Base-by-base conservation (phyloP, 1,140 invertebrate species). In the Galleria mellonella region DNA sequence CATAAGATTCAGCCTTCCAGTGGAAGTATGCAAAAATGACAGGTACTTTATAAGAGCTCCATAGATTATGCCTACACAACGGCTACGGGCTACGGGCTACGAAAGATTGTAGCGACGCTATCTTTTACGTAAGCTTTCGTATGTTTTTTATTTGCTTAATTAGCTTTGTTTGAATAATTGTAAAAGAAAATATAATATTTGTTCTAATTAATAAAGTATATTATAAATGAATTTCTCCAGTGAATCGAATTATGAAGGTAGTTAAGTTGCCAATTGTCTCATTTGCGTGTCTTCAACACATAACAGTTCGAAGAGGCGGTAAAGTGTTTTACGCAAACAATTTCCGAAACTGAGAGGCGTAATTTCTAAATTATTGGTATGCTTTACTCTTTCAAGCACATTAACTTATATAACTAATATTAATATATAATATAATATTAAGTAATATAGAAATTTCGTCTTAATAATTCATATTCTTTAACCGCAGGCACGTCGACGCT, bases 21-120 rank as follows among this genome's bases (percentile, higher is more conserved):
- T 50, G 46, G 46, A 47, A 44, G 46, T 55, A 41, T 56, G 52
- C 53, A 62, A 62, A 60, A 68, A 66, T 66, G 32, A 63, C 65
- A 51, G 51, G 45, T 47, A 47, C 63, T 67, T 59, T 68, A 68
- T 66, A 62, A 64, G 41, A 47, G 40, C 46, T 57, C 64, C 56
- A 63, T 55, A 53, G 49, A 23, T 23, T 23, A 23, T 23, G 9
- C 10, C 33, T 35, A 35, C 33, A 23, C 6, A 3, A 23, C 6
- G 9, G 33, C 33, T 35, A 35, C 33, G 33, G 11, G 23, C 42
- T 33, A 35, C 42, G 42, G 2, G 15, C 42, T 43, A 43, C 42
- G 42, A 43, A 40, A 29, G 11, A 12, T 2, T 4, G 9, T 15
- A 13, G 15, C 28, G 28, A 13, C 29, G 40, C 40, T 31, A 32